A percentile compares a stretch with the other conserved stretches of the same genome.
Conservation (phyloP, 2,113 vertebrate species). For the Amazona vittata region DNA sequence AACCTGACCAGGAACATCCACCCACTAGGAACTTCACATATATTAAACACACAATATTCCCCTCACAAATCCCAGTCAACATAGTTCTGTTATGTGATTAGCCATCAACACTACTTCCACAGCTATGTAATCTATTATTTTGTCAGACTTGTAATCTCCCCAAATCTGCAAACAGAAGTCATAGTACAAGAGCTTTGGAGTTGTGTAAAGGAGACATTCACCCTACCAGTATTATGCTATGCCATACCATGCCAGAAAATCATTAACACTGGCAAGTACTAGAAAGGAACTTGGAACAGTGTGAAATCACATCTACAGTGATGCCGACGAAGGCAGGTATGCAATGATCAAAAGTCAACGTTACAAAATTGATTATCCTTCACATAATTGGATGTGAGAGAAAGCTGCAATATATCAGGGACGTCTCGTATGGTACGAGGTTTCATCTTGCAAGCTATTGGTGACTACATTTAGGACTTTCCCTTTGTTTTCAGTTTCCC, state of each 20-base stretch:
- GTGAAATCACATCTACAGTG: background rate
- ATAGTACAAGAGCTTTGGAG: background rate
- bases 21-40: background rate
- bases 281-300: background rate
- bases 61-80: background rate
- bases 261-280: background rate
- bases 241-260: background rate
- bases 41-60: background rate
- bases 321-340: background rate
- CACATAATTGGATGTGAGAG: background rate
- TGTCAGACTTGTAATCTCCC: background rate
- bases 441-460: background rate
- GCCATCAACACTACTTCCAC: background rate
- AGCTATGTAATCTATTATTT: background rate
- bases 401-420: background rate
- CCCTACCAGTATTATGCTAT: background rate
- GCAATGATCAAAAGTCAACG: background rate
- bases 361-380: background rate
- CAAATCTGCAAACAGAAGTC: background rate
- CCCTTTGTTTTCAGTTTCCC: background rate
- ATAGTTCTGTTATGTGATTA: background rate
- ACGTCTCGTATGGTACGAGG: background rate
- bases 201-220: background rate
- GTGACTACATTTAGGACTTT: background rate
- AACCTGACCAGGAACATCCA: background rate